phyloP scores from a whole-genome alignment of 2,888 invertebrate species.

The Drosophila paramelanica region DNA sequence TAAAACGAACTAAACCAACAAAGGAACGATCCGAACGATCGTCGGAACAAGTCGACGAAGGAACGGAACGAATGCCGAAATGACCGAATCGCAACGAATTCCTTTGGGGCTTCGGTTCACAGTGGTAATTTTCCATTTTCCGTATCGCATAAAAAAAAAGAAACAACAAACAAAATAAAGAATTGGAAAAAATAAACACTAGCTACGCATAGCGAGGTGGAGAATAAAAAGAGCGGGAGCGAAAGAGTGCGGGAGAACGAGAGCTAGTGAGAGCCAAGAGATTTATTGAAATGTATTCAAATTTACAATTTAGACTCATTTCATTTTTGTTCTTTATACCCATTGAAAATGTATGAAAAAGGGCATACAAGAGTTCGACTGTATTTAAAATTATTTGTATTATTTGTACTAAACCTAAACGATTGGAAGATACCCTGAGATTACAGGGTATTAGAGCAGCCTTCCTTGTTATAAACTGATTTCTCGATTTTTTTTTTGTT shows the following conservation, averaged over 20 bases:
- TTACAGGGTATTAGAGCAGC: too few relatives aligned
- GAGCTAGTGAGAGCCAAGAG: not conserved
- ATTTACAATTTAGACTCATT: conserved; percentile 21
- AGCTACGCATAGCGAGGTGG: too few relatives aligned
- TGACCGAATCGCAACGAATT: conserved; percentile 11
- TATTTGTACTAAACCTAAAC: too few relatives aligned
- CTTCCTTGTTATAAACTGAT: conserved; percentile 7
- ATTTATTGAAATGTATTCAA: conserved; percentile 29
- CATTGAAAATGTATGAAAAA: too few relatives aligned
- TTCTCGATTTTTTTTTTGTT: conserved; percentile 18
- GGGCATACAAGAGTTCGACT: too few relatives aligned
- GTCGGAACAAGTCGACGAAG: not conserved
- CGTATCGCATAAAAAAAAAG: too few relatives aligned
- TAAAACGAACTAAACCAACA: conserved; percentile 12
- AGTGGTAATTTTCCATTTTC: conserved; percentile 41
- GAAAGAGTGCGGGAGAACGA: conserved; percentile 1
- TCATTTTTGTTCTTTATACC: not conserved
- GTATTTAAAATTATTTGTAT: too few relatives aligned
- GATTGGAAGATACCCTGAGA: too few relatives aligned
- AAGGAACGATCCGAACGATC: conserved; percentile 10
- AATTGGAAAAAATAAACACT: not conserved
- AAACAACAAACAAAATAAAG: not conserved
- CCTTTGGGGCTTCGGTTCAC: conserved; percentile 3
- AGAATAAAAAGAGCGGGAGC: not conserved
- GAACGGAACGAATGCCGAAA: not conserved